phyloP scores from a whole-genome alignment of 2,888 invertebrate species.

The Sphinx pinastri region DNA sequence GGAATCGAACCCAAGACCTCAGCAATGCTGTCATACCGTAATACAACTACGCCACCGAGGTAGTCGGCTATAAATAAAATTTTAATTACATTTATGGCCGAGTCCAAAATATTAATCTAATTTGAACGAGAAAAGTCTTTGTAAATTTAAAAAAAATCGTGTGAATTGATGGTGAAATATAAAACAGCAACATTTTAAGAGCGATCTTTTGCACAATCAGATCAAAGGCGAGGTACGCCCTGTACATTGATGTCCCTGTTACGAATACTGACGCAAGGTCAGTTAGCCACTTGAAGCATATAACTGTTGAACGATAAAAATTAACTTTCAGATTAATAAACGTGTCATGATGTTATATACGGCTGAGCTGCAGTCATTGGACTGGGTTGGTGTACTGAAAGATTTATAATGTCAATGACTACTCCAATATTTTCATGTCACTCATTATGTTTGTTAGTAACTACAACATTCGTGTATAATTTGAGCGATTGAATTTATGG shows the following conservation, averaged over 20 bases:
- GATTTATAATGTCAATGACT: not conserved
- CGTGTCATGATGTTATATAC: slow-evolving; percentile 1
- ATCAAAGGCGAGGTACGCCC: slow-evolving; percentile 39
- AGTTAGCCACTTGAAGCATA: slow-evolving; percentile 22
- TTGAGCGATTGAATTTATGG: too few relatives aligned
- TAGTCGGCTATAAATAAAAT: not conserved
- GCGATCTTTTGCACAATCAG: slow-evolving; percentile 42
- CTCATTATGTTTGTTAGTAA: too few relatives aligned
- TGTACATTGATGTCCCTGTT: slow-evolving; percentile 39
- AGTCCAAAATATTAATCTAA: not conserved
- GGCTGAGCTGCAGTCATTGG: not conserved
- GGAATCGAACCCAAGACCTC: too few relatives aligned
- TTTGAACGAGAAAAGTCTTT: too few relatives aligned
- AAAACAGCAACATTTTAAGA: slow-evolving; percentile 37
- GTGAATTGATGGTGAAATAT: not conserved
- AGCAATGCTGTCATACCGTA: too few relatives aligned
- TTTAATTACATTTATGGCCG: slow-evolving; percentile 6
- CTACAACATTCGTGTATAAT: too few relatives aligned
- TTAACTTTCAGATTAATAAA: slow-evolving; percentile 21
- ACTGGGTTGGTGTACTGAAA: not conserved
- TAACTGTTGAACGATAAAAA: slow-evolving; percentile 19
- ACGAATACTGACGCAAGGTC: slow-evolving; percentile 39
- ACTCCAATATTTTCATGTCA: not conserved
- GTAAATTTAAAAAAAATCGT: not conserved
- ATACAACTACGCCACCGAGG: too few relatives aligned